These are phyloP conservation scores for Chrysina gloriosa DNA, from an alignment of 2,888 invertebrate genomes.

Conservation along the genomic window DNA sequence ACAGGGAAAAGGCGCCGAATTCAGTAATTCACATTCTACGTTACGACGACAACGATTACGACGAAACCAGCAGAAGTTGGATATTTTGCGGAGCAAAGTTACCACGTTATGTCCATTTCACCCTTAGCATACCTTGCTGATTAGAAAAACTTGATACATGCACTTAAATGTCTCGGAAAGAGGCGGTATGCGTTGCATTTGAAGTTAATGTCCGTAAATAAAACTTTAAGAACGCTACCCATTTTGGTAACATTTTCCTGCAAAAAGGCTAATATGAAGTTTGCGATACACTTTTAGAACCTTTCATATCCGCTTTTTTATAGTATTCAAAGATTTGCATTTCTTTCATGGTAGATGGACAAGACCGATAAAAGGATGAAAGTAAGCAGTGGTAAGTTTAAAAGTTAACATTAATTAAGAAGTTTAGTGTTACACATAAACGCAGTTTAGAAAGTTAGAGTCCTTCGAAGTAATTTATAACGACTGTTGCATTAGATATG, in stretches of 20 bases:
- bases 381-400: too few species aligned
- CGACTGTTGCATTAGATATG: too few species aligned
- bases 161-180: conserved; percentile 14
- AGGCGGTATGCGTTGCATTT: conserved; percentile 1
- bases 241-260: not conserved
- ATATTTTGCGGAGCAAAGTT: not conserved
- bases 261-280: not conserved
- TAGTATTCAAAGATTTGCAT: too few species aligned
- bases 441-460: too few species aligned
- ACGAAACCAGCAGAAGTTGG: not conserved
- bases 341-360: too few species aligned
- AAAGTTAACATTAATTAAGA: too few species aligned
- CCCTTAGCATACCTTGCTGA: not conserved
- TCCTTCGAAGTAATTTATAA: too few species aligned
- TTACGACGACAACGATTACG: conserved; percentile 19
- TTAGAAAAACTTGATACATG: conserved; percentile 3
- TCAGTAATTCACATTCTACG: conserved; percentile 21
- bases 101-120: not conserved
- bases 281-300: not conserved
- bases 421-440: too few species aligned
- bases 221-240: not conserved
- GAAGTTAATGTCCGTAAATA: conserved; percentile 2
- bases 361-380: too few species aligned
- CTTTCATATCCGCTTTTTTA: not conserved
- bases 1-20: not conserved